These are phyloP conservation scores for Poecile montanus DNA, from an alignment of 2,797 vertebrate species.

Conservation along the genomic window DNA sequence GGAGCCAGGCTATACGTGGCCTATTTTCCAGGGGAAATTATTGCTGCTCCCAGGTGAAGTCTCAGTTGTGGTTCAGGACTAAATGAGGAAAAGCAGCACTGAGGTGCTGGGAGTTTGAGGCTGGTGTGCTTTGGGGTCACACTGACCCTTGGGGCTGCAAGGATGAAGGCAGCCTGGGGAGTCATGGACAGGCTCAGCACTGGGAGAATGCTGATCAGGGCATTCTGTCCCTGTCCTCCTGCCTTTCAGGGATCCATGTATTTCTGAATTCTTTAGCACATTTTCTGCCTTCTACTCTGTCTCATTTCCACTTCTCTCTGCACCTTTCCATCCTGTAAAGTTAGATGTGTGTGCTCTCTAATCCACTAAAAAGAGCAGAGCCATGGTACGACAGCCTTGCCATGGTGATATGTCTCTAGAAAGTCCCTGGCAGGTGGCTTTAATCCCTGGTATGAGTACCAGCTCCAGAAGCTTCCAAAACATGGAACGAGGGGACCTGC, in stretches of 20 bases:
- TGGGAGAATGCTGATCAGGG: rapidly evolving
- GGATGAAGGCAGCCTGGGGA: not conserved
- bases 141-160: not conserved
- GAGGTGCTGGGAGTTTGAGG: not conserved
- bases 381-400: not conserved
- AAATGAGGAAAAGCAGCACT: not conserved
- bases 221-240: not conserved
- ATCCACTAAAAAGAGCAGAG: not conserved
- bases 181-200: not conserved
- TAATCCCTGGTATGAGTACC: not conserved
- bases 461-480: not conserved
- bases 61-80: not conserved
- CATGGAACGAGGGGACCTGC: not conserved
- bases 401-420: not conserved
- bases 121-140: not conserved
- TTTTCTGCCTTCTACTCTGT: not conserved
- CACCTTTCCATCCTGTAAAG: not conserved
- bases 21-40: not conserved
- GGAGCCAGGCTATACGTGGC: not conserved
- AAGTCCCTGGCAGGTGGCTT: not conserved
- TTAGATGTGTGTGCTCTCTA: not conserved
- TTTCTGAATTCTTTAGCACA: not conserved
- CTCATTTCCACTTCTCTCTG: not conserved
- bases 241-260: rapidly evolving
- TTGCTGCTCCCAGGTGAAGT: not conserved